Evolutionary conservation across 2,797 vertebrate genomes (phyloP).

Genomic region (Sebastes kiyomatsui): DNA sequence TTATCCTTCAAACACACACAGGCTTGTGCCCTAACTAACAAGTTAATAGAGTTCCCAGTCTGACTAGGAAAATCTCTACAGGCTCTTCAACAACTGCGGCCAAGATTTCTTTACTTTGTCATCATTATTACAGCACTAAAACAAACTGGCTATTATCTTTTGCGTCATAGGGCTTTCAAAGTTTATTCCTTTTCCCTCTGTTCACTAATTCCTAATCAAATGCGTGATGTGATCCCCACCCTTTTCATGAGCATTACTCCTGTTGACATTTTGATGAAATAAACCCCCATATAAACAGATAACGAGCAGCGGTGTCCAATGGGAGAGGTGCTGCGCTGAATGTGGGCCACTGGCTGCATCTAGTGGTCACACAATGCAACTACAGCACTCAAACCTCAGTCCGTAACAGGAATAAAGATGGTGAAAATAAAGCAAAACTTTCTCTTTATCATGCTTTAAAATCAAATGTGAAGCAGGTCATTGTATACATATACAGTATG

Average conservation of each 20-base stretch:
- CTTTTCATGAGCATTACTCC: constrained; percentile 50
- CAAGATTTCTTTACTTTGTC: constrained; percentile 29
- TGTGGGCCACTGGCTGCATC: constrained; percentile 58
- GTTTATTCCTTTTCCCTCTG: constrained; percentile 12
- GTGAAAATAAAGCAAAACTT: not conserved
- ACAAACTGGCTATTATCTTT: constrained; percentile 32
- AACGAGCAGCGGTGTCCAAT: not conserved
- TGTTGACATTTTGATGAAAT: constrained; percentile 40
- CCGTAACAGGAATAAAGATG: not conserved
- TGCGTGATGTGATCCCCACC: constrained; percentile 27
- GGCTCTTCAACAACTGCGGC: not conserved
- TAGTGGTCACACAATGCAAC: constrained; percentile 61
- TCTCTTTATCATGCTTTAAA: not conserved
- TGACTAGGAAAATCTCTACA: constrained; percentile 21
- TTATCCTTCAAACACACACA: constrained; percentile 15
- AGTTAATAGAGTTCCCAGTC: constrained; percentile 23
- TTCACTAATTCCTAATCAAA: constrained; percentile 16
- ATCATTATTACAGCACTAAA: constrained; percentile 27
- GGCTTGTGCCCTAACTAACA: constrained; percentile 16
- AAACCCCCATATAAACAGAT: constrained; percentile 32
- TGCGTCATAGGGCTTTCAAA: constrained; percentile 25
- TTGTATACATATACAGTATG: not conserved
- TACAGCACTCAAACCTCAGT: not conserved
- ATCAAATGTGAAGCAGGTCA: not conserved
- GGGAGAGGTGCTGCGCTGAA: not conserved